These are phyloP conservation scores for Stomatorhinus walkeri DNA, from an alignment of 2,797 vertebrate genomes.

Conservation along the genomic window DNA sequence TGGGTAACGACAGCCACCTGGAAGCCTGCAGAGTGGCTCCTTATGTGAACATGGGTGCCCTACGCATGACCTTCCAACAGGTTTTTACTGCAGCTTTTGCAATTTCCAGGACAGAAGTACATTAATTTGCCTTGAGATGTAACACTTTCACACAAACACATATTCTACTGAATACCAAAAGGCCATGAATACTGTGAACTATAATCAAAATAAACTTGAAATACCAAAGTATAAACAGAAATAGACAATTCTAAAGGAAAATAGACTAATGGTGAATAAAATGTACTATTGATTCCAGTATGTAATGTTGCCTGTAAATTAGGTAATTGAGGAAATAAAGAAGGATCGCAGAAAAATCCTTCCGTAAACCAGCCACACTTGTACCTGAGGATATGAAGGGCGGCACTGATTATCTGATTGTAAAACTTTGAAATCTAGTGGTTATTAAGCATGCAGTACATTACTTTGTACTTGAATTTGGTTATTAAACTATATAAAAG, in stretches of 20 bases:
- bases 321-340: background rate
- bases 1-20: conserved; percentile 87
- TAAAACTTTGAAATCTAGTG: background rate
- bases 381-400: background rate
- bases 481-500: background rate
- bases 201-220: background rate
- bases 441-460: background rate
- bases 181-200: background rate
- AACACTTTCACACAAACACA: background rate
- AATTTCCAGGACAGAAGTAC: background rate
- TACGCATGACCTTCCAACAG: conserved; percentile 98
- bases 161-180: background rate
- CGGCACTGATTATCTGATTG: background rate
- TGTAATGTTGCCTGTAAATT: background rate
- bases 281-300: background rate
- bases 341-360: background rate
- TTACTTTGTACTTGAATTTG: background rate
- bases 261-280: background rate
- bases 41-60: conserved; percentile 94
- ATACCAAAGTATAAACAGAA: background rate
- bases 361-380: background rate
- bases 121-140: background rate
- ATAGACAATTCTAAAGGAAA: background rate
- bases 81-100: conserved; percentile 46
- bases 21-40: conserved; percentile 95